Conservation (phyloP, 2,113 vertebrate species). For the Falco punctatus region DNA sequence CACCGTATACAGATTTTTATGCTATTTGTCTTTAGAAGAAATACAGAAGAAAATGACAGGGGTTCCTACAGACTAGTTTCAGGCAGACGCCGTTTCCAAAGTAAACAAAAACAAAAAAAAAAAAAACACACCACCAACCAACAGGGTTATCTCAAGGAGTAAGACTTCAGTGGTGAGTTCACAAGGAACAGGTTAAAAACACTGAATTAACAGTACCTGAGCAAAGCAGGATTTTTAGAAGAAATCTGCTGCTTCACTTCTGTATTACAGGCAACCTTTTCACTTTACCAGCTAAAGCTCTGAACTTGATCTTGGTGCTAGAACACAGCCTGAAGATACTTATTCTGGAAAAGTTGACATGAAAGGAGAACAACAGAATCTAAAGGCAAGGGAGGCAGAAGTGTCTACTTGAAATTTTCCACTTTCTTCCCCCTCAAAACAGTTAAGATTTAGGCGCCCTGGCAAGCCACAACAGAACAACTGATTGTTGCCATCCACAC, state of each 20-base stretch:
- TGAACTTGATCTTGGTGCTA: background rate
- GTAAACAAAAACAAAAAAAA: background rate
- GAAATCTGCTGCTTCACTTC: background rate
- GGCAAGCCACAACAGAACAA: background rate
- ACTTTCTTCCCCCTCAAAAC: background rate
- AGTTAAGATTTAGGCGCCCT: background rate
- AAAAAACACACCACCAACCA: background rate
- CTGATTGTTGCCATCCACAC: background rate
- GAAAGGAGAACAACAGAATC: background rate
- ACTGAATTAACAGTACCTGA: background rate
- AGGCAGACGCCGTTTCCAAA: background rate
- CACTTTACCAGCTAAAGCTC: background rate
- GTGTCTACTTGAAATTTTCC: background rate
- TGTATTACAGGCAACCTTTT: background rate
- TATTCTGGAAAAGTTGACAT: background rate
- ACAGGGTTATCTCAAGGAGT: background rate
- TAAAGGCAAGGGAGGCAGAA: background rate
- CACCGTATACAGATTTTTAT: background rate
- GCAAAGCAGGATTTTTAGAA: background rate
- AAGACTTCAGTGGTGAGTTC: background rate
- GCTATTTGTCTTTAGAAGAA: background rate
- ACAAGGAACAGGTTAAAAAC: background rate
- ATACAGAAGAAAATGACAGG: fast-evolving
- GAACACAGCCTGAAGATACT: background rate
- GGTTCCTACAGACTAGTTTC: background rate